phyloP scores from a whole-genome alignment of 1,140 invertebrate species.

The Megalonaias nervosa region DNA sequence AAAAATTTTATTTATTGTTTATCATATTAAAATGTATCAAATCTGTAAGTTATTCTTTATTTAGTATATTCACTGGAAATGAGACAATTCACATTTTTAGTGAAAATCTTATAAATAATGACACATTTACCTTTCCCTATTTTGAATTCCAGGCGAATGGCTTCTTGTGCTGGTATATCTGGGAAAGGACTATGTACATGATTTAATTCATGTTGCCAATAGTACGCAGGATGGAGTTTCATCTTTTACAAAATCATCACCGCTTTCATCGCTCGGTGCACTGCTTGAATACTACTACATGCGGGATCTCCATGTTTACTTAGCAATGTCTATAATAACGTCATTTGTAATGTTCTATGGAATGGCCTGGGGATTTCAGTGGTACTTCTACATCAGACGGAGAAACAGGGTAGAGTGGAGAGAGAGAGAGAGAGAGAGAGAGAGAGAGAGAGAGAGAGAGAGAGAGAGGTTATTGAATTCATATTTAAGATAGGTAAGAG shows the following conservation, averaged over 20 bases:
- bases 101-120: too few species aligned
- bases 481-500: too few species aligned
- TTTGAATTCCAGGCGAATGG: conserved; percentile 43
- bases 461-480: too few species aligned
- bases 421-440: background rate
- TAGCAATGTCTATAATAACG: conserved; percentile 18
- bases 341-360: conserved; percentile 43
- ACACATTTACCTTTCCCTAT: too few species aligned
- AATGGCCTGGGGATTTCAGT: conserved; percentile 35
- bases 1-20: too few species aligned
- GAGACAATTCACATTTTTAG: too few species aligned
- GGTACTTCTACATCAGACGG: conserved; percentile 45
- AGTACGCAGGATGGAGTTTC: background rate
- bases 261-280: background rate
- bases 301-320: conserved; percentile 36
- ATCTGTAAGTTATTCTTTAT: too few species aligned
- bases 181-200: conserved; percentile 30
- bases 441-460: background rate
- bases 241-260: background rate
- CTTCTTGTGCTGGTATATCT: conserved; percentile 38
- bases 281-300: conserved; percentile 14
- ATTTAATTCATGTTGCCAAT: background rate
- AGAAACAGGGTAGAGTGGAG: conserved; percentile 32
- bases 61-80: too few species aligned
- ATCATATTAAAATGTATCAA: too few species aligned